phyloP scores from a whole-genome alignment of 2,888 invertebrate genomes.

The Frankliniella fusca region DNA sequence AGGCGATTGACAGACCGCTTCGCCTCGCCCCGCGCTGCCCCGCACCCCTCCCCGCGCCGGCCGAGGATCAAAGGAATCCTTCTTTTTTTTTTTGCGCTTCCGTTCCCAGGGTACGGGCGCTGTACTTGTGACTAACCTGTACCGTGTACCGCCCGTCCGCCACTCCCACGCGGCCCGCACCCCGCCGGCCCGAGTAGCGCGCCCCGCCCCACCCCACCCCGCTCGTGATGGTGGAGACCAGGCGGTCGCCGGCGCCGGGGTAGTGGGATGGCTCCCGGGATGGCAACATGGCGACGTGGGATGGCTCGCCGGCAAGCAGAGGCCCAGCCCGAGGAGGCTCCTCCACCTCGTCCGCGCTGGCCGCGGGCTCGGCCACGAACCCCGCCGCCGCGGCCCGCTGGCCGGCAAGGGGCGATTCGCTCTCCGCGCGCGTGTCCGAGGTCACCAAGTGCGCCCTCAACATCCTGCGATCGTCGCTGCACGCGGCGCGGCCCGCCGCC shows the following conservation, averaged over 20 bases:
- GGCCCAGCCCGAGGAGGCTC: background rate
- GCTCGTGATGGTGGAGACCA: background rate
- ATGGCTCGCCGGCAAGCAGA: conserved; percentile 30
- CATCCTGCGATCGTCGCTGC: conserved; percentile 35
- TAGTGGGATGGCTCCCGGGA: conserved; percentile 28
- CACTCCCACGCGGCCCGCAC: no score
- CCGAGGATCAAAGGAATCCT: background rate
- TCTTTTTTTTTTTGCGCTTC: no score
- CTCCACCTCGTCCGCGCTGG: background rate
- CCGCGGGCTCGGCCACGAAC: background rate
- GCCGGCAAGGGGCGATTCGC: conserved; percentile 34
- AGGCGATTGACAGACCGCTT: no score
- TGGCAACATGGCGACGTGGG: conserved; percentile 28
- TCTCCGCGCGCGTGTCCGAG: conserved; percentile 39
- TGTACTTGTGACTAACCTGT: no score
- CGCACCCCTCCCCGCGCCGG: no score
- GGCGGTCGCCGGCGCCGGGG: background rate
- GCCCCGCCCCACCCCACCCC: no score
- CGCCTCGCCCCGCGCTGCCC: no score
- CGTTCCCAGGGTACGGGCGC: background rate
- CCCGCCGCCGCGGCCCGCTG: background rate
- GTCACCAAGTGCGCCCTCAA: conserved; percentile 39
- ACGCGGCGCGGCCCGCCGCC: conserved; percentile 29
- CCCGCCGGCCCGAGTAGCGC: no score
- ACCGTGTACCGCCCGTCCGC: no score